These are phyloP conservation scores for Aphidius gifuensis DNA, from an alignment of 1,140 invertebrate species.

Conservation along the genomic window DNA sequence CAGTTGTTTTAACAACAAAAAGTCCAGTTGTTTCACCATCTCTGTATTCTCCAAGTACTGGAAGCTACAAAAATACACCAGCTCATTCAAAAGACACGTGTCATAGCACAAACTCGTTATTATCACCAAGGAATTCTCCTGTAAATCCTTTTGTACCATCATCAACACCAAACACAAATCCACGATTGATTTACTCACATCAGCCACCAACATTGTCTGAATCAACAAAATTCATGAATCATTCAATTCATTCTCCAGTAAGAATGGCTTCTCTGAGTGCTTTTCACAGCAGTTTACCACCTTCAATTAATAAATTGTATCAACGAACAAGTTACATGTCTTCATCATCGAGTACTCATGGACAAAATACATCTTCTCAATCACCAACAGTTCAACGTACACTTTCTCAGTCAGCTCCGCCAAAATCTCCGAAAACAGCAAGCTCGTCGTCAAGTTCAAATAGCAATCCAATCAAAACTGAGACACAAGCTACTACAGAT, in stretches of 20 bases:
- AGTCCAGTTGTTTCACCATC: slow-evolving; percentile 49
- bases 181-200: slow-evolving; percentile 50
- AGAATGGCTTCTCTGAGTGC: slow-evolving; percentile 47
- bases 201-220: slow-evolving; percentile 50
- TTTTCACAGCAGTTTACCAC: slow-evolving; percentile 52
- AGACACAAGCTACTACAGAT: slow-evolving; percentile 17
- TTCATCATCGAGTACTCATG: slow-evolving; percentile 36
- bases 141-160: slow-evolving; percentile 58
- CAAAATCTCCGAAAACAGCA: slow-evolving; percentile 43
- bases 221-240: slow-evolving; percentile 40
- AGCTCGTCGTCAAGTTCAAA: slow-evolving; percentile 24
- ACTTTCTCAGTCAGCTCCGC: slow-evolving; percentile 37
- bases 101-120: slow-evolving; percentile 38
- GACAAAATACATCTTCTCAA: slow-evolving; percentile 22
- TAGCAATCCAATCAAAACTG: slow-evolving; percentile 26
- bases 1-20: slow-evolving; percentile 47
- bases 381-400: slow-evolving; percentile 49
- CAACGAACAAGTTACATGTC: slow-evolving; percentile 46
- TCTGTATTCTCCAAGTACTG: slow-evolving; percentile 51
- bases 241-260: slow-evolving; percentile 43
- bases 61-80: slow-evolving; percentile 46
- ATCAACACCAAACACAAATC: slow-evolving; percentile 56
- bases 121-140: slow-evolving; percentile 46
- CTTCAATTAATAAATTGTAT: slow-evolving; percentile 50
- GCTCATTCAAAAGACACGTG: slow-evolving; percentile 41